Conservation (phyloP, 2,888 invertebrate species). For the Cryptophagus acutangulus region DNA sequence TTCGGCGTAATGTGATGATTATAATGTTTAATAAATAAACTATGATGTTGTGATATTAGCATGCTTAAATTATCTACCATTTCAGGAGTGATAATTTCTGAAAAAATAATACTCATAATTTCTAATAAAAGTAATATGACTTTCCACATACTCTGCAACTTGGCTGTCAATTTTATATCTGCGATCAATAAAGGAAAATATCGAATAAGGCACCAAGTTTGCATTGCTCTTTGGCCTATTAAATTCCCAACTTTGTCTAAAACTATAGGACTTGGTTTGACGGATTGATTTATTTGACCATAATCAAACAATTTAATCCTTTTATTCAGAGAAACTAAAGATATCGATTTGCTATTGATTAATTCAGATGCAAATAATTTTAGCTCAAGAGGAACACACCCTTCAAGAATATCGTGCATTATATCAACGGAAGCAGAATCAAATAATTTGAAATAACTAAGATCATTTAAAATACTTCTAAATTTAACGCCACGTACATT, state of each 20-base stretch:
- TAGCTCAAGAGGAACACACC: conserved; percentile 20
- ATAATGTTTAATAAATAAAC: conserved; percentile 2
- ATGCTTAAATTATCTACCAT: neutral
- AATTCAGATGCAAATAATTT: conserved; percentile 16
- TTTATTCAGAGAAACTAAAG: conserved; percentile 15
- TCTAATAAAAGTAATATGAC: conserved; percentile 1
- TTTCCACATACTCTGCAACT: neutral
- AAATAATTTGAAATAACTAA: conserved; percentile 7
- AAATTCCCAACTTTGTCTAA: conserved; percentile 11
- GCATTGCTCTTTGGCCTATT: conserved; percentile 20
- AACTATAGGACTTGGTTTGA: conserved; percentile 14
- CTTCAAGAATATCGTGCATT: conserved; percentile 27
- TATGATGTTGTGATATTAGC: conserved; percentile 1
- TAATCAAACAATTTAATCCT: conserved; percentile 20
- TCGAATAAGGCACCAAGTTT: conserved; percentile 18
- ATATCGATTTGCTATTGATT: conserved; percentile 12
- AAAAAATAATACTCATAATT: conserved; percentile 7
- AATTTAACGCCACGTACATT: conserved; percentile 7
- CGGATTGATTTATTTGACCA: conserved; percentile 13
- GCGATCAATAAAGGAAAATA: conserved; percentile 12
- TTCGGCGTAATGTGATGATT: too few species aligned
- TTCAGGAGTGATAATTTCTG: neutral
- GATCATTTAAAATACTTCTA: conserved; percentile 7
- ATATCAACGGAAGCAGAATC: conserved; percentile 19
- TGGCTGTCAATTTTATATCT: conserved; percentile 4